A percentile compares a stretch with the other conserved stretches of the same genome.
These are phyloP conservation scores for Vultur gryphus DNA, from an alignment of 2,797 vertebrate species.

Conservation along the genomic window DNA sequence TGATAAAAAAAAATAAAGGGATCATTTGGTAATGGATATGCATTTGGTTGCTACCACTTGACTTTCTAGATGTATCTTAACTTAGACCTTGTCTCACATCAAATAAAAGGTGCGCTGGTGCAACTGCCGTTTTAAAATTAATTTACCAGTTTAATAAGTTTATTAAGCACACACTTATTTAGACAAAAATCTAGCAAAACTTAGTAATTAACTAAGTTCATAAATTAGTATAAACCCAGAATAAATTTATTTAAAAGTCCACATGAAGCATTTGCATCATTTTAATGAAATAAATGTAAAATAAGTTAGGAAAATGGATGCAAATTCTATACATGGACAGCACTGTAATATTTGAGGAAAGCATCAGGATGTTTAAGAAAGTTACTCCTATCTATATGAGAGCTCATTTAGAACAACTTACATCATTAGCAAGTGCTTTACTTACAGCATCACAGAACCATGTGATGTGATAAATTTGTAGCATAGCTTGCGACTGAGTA, in stretches of 20 bases:
- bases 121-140: neutral
- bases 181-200: neutral
- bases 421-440: neutral
- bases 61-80: neutral
- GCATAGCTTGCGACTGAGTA: neutral
- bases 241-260: neutral
- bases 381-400: neutral
- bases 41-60: neutral
- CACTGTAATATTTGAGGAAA: neutral
- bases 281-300: neutral
- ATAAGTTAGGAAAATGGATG: neutral
- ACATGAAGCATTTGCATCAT: rapidly evolving
- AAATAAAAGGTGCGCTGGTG: neutral
- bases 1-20: neutral
- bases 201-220: neutral
- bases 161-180: neutral
- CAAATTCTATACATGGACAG: neutral
- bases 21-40: neutral
- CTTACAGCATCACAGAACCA: neutral
- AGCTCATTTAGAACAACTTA: neutral
- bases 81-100: neutral
- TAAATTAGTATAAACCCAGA: neutral
- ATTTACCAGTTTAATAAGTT: neutral
- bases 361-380: neutral
- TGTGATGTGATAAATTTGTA: neutral